phyloP scores from a whole-genome alignment of 2,113 vertebrate genomes.

The Labeo catla region DNA sequence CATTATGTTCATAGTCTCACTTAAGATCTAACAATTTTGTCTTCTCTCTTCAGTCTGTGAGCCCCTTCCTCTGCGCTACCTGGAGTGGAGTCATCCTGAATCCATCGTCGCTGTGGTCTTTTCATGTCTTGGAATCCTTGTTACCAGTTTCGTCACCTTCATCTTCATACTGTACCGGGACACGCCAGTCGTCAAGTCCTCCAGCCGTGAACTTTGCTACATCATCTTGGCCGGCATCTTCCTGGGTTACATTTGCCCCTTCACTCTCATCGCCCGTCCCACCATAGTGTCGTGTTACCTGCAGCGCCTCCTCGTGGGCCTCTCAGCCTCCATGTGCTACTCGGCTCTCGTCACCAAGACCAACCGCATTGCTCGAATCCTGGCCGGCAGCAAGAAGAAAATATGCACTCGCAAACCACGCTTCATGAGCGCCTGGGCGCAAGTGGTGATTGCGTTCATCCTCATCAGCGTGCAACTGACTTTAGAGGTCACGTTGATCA shows the following conservation, averaged over 20 bases:
- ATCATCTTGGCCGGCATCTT: constrained; percentile 97
- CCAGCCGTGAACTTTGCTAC: constrained; percentile 96
- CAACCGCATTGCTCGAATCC: constrained; percentile 95
- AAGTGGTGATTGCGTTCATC: constrained; percentile 91
- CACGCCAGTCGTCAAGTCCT: constrained; percentile 97
- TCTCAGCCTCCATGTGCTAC: constrained; percentile 97
- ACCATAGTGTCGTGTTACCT: constrained; percentile 93
- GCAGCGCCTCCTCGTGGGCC: constrained; percentile 93
- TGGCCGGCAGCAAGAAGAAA: constrained; percentile 98
- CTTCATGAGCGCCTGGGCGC: constrained; percentile 98
- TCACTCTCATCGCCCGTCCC: constrained; percentile 92
- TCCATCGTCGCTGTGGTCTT: constrained; percentile 95
- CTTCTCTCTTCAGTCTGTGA: constrained; percentile 82
- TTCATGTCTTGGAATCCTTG: constrained; percentile 93
- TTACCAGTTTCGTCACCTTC: constrained; percentile 94
- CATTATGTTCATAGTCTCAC: constrained; percentile 22
- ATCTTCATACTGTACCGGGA: constrained; percentile 95
- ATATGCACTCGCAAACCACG: constrained; percentile 95
- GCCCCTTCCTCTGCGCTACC: constrained; percentile 86
- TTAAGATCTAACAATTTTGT: constrained; percentile 24
- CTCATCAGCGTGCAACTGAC: constrained; percentile 91
- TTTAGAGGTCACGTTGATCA: constrained; percentile 88
- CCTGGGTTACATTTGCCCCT: constrained; percentile 94
- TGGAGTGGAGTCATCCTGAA: constrained; percentile 95
- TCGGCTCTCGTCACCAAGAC: constrained; percentile 97